Percentiles rank a stretch among this genome's conserved stretches.
These are phyloP conservation scores for Oligia strigilis DNA, from an alignment of 2,888 invertebrate genomes.

Conservation along the genomic window DNA sequence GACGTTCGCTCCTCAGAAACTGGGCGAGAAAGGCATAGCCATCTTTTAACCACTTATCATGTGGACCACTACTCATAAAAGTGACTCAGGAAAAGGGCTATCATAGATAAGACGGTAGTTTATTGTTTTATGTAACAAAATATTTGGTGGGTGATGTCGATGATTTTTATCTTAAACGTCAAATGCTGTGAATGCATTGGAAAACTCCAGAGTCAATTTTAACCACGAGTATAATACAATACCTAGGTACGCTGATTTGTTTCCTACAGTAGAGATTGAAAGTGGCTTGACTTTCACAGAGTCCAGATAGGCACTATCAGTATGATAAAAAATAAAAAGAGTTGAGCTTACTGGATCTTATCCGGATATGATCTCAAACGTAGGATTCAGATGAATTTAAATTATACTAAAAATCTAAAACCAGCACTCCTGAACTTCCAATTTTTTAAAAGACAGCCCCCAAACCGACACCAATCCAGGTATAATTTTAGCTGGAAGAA, in stretches of 20 bases:
- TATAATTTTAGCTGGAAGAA: neutral
- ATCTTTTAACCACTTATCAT: slow-evolving; percentile 22
- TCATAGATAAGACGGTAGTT: slow-evolving; percentile 29
- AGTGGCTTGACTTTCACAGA: neutral
- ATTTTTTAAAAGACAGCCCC: neutral
- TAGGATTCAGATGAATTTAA: neutral
- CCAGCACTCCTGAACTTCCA: neutral
- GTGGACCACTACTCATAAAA: slow-evolving; percentile 28
- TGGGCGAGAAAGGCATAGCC: slow-evolving; percentile 22
- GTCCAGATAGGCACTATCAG: neutral
- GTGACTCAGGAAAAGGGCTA: slow-evolving; percentile 17
- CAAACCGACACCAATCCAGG: neutral
- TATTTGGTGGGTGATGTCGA: neutral
- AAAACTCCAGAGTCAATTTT: neutral
- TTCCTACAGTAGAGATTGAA: neutral
- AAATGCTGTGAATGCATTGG: neutral
- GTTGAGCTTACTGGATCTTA: too few species aligned
- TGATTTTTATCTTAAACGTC: neutral
- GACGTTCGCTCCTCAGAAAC: slow-evolving; percentile 14
- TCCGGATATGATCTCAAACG: too few species aligned
- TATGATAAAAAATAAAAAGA: neutral
- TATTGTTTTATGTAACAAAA: slow-evolving; percentile 8
- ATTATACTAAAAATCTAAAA: neutral
- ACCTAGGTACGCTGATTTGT: neutral
- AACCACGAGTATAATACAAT: neutral